Base-by-base conservation (phyloP, 1,140 invertebrate species). In the Drosophila arizonae region DNA sequence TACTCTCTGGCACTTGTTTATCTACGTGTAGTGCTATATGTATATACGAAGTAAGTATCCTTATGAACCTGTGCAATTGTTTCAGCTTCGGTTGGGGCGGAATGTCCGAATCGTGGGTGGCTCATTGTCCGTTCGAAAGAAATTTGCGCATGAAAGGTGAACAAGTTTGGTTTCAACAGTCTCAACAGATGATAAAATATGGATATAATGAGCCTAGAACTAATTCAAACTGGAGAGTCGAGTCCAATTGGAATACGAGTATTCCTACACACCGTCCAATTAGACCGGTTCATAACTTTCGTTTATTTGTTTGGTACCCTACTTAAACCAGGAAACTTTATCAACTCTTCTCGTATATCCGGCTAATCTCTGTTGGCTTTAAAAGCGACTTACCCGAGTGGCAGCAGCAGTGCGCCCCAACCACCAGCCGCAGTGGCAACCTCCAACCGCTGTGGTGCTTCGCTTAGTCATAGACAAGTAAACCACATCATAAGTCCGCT, bases 401-500 rank as follows among this genome's bases (percentile, higher is more conserved):
- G 24, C 0, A 43, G 39, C 56, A 39, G 48, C 3, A 11, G 11
- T 17, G 3, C 11, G 36, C 6, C 6, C 30, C 60, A 26, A 2
- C 3, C 30, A n/a, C 26, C 6, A 3, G 2, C 11, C 36, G 3
- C 17, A n/a, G 8, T 26, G 6, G 4, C 41, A 17, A 10, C 15
- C 6, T 9, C 43, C 15, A 24, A 1, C 36, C 11, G 8, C 24
- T n/a, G 28, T 55, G 51, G 11, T 13, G 55, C 41, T n/a, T 28
- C n/a, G 21, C 17, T 17, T 58, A 28, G 21, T 48, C 64, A 33
- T 33, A 45, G 65, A 26, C 51, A 56, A 71, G 41, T 55, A 70
- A 75, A 82, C 84, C 79, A 77, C 82, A 87, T 81, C 76, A 72
- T 67, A 86, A 84, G 67, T 77, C 66, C 8, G 69, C 76, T 72